Evolutionary conservation across 1,140 invertebrate species (phyloP).

Genomic region (Scaptomyza graminum): DNA sequence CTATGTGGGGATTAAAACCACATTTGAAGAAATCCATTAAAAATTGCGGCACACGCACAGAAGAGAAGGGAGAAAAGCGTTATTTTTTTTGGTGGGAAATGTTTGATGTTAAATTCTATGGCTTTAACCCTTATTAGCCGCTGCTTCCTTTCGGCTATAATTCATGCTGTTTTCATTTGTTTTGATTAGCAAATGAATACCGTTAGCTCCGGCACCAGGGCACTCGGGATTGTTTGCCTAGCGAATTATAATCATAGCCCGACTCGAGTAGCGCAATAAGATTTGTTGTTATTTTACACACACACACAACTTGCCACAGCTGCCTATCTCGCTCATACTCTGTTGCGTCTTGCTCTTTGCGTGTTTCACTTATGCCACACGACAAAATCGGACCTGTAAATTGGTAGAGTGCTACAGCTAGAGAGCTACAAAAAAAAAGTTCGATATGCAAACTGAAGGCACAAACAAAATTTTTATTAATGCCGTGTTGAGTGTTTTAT

Average conservation of each 20-base stretch:
- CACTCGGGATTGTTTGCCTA: constrained; percentile 40
- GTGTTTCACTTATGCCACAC: constrained; percentile 70
- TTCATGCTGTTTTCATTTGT: constrained; percentile 81
- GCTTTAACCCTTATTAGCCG: constrained; percentile 77
- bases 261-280: constrained; percentile 69
- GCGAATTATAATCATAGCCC: constrained; percentile 76
- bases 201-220: constrained; percentile 35
- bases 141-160: constrained; percentile 55
- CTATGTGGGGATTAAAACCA: constrained; percentile 32
- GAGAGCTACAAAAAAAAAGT: constrained; percentile 8
- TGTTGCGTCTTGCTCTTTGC: constrained; percentile 49
- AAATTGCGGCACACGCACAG: constrained; percentile 45
- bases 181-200: constrained; percentile 78
- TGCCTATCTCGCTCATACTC: constrained; percentile 20
- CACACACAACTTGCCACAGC: constrained; percentile 17
- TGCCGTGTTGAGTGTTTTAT: constrained; percentile 79
- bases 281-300: constrained; percentile 62
- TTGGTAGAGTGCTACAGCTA: constrained; percentile 32
- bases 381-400: constrained; percentile 61
- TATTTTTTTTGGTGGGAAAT: constrained; percentile 41
- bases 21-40: constrained; percentile 75
- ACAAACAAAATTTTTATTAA: constrained; percentile 76
- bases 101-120: constrained; percentile 63
- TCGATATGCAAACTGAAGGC: constrained; percentile 20
- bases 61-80: constrained; percentile 20